Base-by-base conservation (phyloP, 2,113 vertebrate genomes). In the Dryoscopus gambensis region DNA sequence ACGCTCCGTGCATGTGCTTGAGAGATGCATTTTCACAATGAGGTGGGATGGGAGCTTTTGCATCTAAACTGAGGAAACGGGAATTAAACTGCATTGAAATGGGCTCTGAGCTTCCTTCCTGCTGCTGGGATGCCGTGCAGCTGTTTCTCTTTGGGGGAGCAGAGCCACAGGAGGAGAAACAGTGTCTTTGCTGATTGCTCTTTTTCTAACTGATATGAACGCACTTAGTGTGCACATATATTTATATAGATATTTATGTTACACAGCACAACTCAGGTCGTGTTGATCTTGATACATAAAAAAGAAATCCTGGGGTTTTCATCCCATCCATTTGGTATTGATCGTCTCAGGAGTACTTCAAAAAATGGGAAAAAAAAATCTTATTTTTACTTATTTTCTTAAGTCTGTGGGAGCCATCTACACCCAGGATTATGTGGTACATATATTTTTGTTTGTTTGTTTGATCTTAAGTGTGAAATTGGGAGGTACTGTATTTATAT, bases 1-100 rank as follows among this genome's bases (percentile, higher is more conserved):
- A 7, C 0, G 0, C 10, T 68, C 6, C 1, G 5, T 68, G 19
- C 37, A 2, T 20, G 10, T 50, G 10, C 64, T 52, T 39, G 35
- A 63, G 75, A 84, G 81, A 87, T 68, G 47, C 49, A 9, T 73
- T 83, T 86, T 27, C 67, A 28, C 15, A 7, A 15, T 63, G n/a
- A 76, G 19, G 6, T 77, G 49, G 57, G 42, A 65, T 31, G 31
- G n/a, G 57, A 76, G 30, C 27, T 78, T 91, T 42, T 89, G 52
- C 82, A 30, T 78, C 42, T 65, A 6, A 90, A 49, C 53, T 52
- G 56, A 83, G 76, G 55, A 90, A 86, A 22, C 0, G 1, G 46
- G 63, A 81, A 67, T 78, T 57, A 84, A 69, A 69, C 4, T 60
- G 52, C 52, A 18, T 21, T 89, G 77, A 89, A 75, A 71, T 57